Evolutionary conservation across 2,888 invertebrate species (phyloP), one percentile per base, ranked within the genome.

Genomic region (Gortyna flavago): DNA sequence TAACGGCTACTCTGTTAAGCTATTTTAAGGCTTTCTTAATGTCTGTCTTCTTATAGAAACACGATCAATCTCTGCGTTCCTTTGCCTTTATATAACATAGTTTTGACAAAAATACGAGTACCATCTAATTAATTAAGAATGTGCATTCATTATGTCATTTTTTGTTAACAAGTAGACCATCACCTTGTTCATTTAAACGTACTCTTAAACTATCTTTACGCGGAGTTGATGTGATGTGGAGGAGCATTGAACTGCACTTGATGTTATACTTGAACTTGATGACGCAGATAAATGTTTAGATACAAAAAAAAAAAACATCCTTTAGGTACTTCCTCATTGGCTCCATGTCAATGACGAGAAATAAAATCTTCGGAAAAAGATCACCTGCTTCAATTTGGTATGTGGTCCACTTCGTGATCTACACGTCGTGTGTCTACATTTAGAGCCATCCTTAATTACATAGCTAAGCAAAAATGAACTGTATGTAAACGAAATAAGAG

Each of bases 321-420:
- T 41, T 48, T 73, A 79, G 6, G 35, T 25, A 11, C 54, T 79
- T 83, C 80, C 66, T 75, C 41, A 38, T 41, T 69, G 38, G 5
- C 18, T 82, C 11, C n/a, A 75, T 67, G 68, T 77, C 76, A 78
- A 70, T 76, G 73, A 78, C 68, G 32, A 74, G 38, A 73, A 84
- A 75, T 80, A 81, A 73, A 74, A 59, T 80, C 66, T 32, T 54
- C 7, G 21, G 51, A 84, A 85, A 86, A 88, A 87, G 84, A 91
- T 91, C 92, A 93, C 91, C 91, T 92, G 92, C 89, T 91, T 89
- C 83, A 89, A 90, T 89, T 89, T 85, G 89, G 91, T 91, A 91
- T 92, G 90, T 88, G 90, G 89, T 91, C 88, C 82, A 81, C 85
- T 90, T 92, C 92, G 91, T 93, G 92, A 91, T 89, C 66, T 69